Base-by-base conservation (phyloP, 2,797 vertebrate genomes). In the Thaleichthys pacificus region DNA sequence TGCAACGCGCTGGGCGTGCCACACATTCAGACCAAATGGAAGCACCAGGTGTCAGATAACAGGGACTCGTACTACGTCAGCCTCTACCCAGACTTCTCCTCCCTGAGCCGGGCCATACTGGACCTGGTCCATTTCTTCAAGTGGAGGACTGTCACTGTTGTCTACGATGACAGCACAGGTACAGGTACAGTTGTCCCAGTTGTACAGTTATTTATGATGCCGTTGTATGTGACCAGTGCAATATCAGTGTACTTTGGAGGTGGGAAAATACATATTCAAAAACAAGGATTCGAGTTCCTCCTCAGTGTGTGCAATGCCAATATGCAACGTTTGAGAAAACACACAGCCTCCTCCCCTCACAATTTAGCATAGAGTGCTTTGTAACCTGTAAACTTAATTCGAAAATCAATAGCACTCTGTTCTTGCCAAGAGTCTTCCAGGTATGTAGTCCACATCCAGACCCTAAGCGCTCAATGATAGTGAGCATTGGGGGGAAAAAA, bases 151-250 rank as follows among this genome's bases (percentile, higher is more conserved):
- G 97, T 99, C 79, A 99, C 98, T 0, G 96, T 99, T 84, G 98
- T 98, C 64, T 99, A 99, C 28, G 98, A 99, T 86, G 98, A 99
- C 95, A 99, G 98, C 93, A 98, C 97, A 82, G 98, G 98, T 98
- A 92, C 91, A 90, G 89, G 90, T 92, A 91, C 83, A 88, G 86
- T 80, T 56, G 42, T 47, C 42, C 42, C 42, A 47, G 42, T 38
- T 38, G 35, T 38, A 38, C 35, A 38, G 35, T 47, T 47, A 12
- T 47, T 47, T 47, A 47, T 47, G 42, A 47, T 35, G 32, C 7
- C 1, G 32, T 8, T 35, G 5, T 47, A 47, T 47, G 9, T 47
- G 42, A 47, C 42, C 42, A 47, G 42, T 47, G 42, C 42, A 47
- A 11, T 12, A 47, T 47, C 42, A 47, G 42, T 47, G 42, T 47